Evolutionary conservation across 37 sponge, comb jelly and placozoan species (phyloP).

Genomic region (Geodia barretti): DNA sequence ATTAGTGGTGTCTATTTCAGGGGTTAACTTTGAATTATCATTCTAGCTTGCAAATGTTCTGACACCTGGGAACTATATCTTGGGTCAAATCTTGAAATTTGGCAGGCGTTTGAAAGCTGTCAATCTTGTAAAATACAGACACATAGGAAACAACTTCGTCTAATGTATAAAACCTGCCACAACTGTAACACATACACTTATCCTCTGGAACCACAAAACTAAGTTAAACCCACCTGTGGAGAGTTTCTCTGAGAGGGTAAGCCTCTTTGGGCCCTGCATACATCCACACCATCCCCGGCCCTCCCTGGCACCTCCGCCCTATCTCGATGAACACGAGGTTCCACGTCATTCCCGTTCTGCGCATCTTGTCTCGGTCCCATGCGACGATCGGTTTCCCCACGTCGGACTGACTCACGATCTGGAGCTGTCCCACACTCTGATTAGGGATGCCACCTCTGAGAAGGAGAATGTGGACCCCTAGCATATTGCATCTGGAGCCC

Average conservation of each 20-base stretch:
- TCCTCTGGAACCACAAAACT: too few species aligned
- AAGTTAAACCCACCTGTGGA: slow-evolving; percentile 72
- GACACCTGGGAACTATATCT: too few species aligned
- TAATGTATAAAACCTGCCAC: too few species aligned
- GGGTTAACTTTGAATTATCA: too few species aligned
- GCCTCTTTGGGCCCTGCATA: slow-evolving; percentile 29
- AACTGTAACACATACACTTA: too few species aligned
- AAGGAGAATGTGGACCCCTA: slow-evolving; percentile 37
- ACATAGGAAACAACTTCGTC: too few species aligned
- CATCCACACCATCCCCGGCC: slow-evolving; percentile 81
- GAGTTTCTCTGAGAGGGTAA: slow-evolving; percentile 53
- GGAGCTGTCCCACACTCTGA: slow-evolving; percentile 15
- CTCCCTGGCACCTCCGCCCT: slow-evolving; percentile 66
- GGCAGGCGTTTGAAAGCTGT: too few species aligned
- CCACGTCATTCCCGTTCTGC: slow-evolving; percentile 68
- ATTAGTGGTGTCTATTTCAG: too few species aligned
- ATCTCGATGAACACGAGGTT: slow-evolving; percentile 77
- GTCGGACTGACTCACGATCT: slow-evolving; percentile 50
- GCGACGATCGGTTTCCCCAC: slow-evolving; percentile 26
- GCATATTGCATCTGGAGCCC: slow-evolving; percentile 30
- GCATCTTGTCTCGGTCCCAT: slow-evolving; percentile 77
- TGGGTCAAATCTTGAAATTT: too few species aligned
- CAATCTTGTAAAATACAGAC: too few species aligned
- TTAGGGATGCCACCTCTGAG: slow-evolving; percentile 26
- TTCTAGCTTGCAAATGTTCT: too few species aligned